A percentile compares a stretch with the other conserved stretches of the same genome.
Conservation (phyloP, 2,797 vertebrate species). For the Parauchenoglanis punctatus region DNA sequence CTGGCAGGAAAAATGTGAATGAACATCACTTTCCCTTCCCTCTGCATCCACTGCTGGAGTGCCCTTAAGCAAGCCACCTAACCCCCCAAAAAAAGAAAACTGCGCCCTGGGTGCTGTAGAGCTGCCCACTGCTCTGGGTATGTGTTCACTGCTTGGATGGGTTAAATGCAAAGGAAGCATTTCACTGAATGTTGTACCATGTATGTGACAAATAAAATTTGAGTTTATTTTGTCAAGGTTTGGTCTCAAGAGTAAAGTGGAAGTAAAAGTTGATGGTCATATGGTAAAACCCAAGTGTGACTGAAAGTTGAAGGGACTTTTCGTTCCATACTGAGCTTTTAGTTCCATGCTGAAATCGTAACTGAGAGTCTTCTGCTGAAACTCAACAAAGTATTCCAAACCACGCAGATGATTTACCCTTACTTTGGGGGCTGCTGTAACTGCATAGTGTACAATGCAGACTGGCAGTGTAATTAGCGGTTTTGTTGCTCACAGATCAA, state of each 20-base stretch:
- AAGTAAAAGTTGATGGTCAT: not conserved
- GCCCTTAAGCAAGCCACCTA: no score
- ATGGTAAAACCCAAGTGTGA: not conserved
- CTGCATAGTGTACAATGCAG: not conserved
- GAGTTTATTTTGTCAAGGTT: not conserved
- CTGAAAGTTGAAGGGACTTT: not conserved
- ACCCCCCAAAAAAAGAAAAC: no score
- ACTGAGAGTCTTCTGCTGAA: not conserved
- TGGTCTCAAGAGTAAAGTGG: not conserved
- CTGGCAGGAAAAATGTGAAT: no score
- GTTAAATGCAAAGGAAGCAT: no score
- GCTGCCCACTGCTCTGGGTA: no score
- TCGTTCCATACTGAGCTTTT: not conserved
- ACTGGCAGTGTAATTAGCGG: conserved; percentile 19
- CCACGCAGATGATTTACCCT: not conserved
- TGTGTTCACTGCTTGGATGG: no score
- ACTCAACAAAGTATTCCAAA: not conserved
- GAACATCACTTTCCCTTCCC: no score
- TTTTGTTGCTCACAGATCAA: conserved; percentile 29
- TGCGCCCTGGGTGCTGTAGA: no score
- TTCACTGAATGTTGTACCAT: no score
- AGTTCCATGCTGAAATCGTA: not conserved
- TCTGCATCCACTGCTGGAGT: no score
- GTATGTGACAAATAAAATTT: no score
- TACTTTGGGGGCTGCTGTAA: not conserved